A percentile compares a stretch with the other conserved stretches of the same genome.
Conservation (phyloP, 1,140 invertebrate genomes). For the Drosophila sp. region DNA sequence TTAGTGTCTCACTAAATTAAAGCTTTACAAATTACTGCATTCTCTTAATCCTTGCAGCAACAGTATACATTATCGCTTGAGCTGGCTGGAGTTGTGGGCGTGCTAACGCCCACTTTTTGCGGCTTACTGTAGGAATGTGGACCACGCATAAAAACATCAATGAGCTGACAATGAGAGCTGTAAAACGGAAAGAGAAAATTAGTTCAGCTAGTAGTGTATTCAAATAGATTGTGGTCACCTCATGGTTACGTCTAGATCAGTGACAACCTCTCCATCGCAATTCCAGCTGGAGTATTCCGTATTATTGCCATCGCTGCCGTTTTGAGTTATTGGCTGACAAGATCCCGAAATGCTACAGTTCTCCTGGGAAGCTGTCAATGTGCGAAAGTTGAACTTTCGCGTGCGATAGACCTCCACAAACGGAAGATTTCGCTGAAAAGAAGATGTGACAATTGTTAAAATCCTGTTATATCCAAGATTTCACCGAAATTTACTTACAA, state of each 20-base stretch:
- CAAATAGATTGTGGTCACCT: slow-evolving; percentile 85
- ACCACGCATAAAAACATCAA: slow-evolving; percentile 86
- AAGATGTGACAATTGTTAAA: slow-evolving; percentile 11
- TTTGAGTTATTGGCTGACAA: slow-evolving; percentile 66
- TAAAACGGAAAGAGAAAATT: slow-evolving; percentile 15
- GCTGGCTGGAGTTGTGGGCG: slow-evolving; percentile 61
- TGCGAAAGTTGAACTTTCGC: slow-evolving; percentile 90
- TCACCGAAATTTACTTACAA: slow-evolving; percentile 85
- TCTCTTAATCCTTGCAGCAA: slow-evolving; percentile 68
- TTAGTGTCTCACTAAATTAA: slow-evolving; percentile 54
- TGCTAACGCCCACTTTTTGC: slow-evolving; percentile 32
- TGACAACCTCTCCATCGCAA: slow-evolving; percentile 93
- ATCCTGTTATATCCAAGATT: neutral
- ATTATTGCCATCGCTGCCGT: slow-evolving; percentile 27
- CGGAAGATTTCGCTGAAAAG: slow-evolving; percentile 87
- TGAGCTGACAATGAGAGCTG: slow-evolving; percentile 86
- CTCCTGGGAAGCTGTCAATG: slow-evolving; percentile 76
- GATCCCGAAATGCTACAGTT: slow-evolving; percentile 74
- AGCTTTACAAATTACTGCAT: slow-evolving; percentile 27
- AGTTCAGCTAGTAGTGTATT: neutral
- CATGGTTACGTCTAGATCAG: slow-evolving; percentile 88
- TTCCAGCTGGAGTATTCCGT: slow-evolving; percentile 90
- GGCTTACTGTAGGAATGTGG: slow-evolving; percentile 77
- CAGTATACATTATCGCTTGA: slow-evolving; percentile 76
- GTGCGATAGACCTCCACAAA: slow-evolving; percentile 92